These are phyloP conservation scores for Synanthedon formicaeformis DNA, from an alignment of 2,888 invertebrate species.

Conservation along the genomic window DNA sequence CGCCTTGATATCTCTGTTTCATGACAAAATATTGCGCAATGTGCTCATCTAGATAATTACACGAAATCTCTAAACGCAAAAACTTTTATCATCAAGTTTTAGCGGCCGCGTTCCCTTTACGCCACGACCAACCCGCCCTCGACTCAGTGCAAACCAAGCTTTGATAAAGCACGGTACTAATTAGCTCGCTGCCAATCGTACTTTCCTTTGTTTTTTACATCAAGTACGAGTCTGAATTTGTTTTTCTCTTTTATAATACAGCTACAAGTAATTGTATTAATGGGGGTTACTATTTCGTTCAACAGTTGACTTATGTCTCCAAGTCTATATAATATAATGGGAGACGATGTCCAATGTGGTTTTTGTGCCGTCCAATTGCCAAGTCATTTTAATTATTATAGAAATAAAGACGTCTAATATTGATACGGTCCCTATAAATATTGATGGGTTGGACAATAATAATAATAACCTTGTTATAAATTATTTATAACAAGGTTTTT, in stretches of 20 bases:
- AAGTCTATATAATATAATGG: too few relatives aligned
- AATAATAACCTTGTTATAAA: too few relatives aligned
- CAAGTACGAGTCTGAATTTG: slow-evolving; percentile 8
- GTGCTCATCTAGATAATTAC: slow-evolving; percentile 6
- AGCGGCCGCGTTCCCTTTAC: slow-evolving; percentile 7
- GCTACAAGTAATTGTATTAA: too few relatives aligned
- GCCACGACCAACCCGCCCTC: not conserved
- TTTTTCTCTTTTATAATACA: slow-evolving; percentile 18
- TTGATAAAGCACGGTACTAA: slow-evolving; percentile 24
- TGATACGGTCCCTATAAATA: too few relatives aligned
- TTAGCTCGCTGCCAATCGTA: slow-evolving; percentile 26
- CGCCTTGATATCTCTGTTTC: not conserved
- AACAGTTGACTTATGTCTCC: too few relatives aligned
- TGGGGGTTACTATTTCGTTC: too few relatives aligned
- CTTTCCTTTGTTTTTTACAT: slow-evolving; percentile 19
- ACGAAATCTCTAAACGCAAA: slow-evolving; percentile 6
- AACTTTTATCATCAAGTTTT: slow-evolving; percentile 9
- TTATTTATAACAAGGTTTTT: too few relatives aligned
- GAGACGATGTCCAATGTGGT: too few relatives aligned
- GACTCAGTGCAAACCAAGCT: slow-evolving; percentile 9
- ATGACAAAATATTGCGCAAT: not conserved
- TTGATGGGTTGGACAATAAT: too few relatives aligned
- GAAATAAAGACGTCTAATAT: too few relatives aligned
- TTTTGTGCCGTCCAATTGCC: too few relatives aligned
- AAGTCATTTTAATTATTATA: too few relatives aligned